Evolutionary conservation across 2,797 vertebrate genomes (phyloP).

Genomic region (Orientallactaga sibirica): DNA sequence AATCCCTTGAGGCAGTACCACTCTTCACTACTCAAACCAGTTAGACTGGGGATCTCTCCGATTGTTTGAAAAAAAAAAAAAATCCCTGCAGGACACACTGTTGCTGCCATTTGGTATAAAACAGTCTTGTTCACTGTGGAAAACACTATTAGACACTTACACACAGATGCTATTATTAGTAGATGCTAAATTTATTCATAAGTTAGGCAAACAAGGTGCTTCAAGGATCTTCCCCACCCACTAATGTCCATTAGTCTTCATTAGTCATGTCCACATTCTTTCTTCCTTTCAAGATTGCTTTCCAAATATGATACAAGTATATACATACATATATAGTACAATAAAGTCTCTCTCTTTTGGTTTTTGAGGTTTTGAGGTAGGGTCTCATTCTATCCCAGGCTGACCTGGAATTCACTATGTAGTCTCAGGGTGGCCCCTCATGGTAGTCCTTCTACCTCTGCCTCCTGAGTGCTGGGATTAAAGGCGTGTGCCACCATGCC

Average conservation of each 20-base stretch:
- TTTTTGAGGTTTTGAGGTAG: too few relatives aligned
- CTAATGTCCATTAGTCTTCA: conserved; percentile 11
- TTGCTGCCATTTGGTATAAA: conserved; percentile 38
- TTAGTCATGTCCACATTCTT: background rate
- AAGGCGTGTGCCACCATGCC: too few relatives aligned
- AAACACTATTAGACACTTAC: conserved; percentile 2
- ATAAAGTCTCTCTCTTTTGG: too few relatives aligned
- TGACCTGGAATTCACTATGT: too few relatives aligned
- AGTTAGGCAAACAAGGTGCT: conserved; percentile 18
- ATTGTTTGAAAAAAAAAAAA: conserved; percentile 26
- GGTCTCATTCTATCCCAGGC: too few relatives aligned
- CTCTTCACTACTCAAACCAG: conserved; percentile 6
- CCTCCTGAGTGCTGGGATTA: too few relatives aligned
- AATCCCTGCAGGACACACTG: conserved; percentile 24
- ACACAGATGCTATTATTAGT: conserved; percentile 17
- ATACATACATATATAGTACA: too few relatives aligned
- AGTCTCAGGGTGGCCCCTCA: too few relatives aligned
- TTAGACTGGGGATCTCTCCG: conserved; percentile 12
- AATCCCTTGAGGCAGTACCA: background rate
- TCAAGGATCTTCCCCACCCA: background rate
- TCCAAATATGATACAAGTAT: background rate
- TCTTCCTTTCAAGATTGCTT: conserved; percentile 21
- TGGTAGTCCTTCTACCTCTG: too few relatives aligned
- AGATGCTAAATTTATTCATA: conserved; percentile 28
- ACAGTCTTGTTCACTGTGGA: background rate